Evolutionary conservation across 2,888 invertebrate genomes (phyloP).

Genomic region (Pardosa pseudoannulata): DNA sequence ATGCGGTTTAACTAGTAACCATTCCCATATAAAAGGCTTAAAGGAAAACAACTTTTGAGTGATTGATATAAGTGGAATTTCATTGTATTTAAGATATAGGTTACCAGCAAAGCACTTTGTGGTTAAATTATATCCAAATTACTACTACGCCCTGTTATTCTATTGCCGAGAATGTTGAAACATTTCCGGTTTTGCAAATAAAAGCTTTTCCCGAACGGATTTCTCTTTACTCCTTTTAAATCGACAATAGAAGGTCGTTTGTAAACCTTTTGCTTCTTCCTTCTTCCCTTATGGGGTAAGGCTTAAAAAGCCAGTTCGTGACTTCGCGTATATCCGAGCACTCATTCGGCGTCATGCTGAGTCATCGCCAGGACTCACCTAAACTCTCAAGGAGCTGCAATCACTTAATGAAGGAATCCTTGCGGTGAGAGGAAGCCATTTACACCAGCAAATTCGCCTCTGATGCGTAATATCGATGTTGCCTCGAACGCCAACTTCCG

Average conservation of each 20-base stretch:
- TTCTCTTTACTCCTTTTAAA: no score
- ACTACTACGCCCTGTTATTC: no score
- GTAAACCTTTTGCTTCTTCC: not conserved
- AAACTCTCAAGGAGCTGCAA: not conserved
- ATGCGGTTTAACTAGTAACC: no score
- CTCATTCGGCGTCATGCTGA: not conserved
- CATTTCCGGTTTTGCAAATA: not conserved
- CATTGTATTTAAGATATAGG: no score
- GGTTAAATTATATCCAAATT: no score
- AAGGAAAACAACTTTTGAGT: no score
- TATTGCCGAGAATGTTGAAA: not conserved
- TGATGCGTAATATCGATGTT: no score
- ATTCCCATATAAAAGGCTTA: no score
- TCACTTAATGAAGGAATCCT: not conserved
- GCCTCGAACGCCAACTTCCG: not conserved
- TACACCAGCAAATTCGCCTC: not conserved
- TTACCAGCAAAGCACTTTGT: no score
- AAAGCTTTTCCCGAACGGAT: not conserved
- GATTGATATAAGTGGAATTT: no score
- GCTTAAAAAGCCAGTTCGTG: not conserved
- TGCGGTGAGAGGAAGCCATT: not conserved
- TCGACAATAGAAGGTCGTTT: not conserved
- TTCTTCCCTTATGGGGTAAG: not conserved
- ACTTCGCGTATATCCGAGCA: not conserved
- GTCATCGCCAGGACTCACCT: not conserved